Percentiles rank a stretch among this genome's conserved stretches.
phyloP scores from a whole-genome alignment of 2,888 invertebrate genomes.

The Chloroclysta siterata region DNA sequence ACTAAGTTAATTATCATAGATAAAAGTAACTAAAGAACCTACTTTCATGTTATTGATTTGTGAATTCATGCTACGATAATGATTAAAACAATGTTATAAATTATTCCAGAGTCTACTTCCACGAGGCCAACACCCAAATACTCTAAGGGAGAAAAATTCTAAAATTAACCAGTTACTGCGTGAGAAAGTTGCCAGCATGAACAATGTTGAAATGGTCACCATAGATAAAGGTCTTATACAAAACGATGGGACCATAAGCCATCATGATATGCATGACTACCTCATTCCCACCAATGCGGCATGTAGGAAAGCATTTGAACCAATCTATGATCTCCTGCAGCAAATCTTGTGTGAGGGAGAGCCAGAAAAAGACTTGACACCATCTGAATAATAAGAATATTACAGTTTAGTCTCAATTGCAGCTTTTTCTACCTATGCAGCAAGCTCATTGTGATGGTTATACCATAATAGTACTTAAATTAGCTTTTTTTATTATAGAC shows the following conservation, averaged over 20 bases:
- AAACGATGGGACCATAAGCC: conserved; percentile 92
- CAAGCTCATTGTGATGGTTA: conserved; percentile 77
- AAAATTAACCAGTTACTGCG: conserved; percentile 90
- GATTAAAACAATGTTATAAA: conserved; percentile 3
- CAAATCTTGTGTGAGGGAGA: conserved; percentile 92
- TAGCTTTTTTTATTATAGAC: conserved; percentile 78
- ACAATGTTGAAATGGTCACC: conserved; percentile 90
- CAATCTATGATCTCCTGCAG: conserved; percentile 91
- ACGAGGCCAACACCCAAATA: conserved; percentile 94
- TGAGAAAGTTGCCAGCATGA: conserved; percentile 86
- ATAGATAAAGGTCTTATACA: conserved; percentile 92
- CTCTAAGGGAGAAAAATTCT: conserved; percentile 90
- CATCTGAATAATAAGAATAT: conserved; percentile 84
- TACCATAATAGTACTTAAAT: conserved; percentile 77
- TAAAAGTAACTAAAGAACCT: too few species aligned
- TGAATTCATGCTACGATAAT: background rate
- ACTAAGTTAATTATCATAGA: too few species aligned
- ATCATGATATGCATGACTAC: conserved; percentile 97
- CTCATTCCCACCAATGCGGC: conserved; percentile 94
- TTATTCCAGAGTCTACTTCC: conserved; percentile 92
- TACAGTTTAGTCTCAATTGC: conserved; percentile 45
- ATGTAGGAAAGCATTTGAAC: conserved; percentile 94
- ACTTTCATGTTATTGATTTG: background rate
- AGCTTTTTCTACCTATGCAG: conserved; percentile 66
- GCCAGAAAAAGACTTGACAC: conserved; percentile 89